phyloP scores from a whole-genome alignment of 2,113 vertebrate species.

The Tamias sibiricus region DNA sequence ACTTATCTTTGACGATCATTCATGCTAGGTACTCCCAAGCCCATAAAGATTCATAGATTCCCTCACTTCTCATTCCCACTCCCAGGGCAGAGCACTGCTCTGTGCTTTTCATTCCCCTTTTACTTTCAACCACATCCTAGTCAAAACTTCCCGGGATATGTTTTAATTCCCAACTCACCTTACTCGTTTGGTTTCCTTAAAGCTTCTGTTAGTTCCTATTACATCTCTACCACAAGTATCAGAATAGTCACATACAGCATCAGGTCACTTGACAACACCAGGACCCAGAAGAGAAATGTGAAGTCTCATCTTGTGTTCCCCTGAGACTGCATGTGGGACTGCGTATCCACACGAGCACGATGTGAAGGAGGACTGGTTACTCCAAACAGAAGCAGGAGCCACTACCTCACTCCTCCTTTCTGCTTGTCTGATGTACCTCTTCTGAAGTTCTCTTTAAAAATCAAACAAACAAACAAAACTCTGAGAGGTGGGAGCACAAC shows the following conservation, averaged over 20 bases:
- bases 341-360: not conserved
- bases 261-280: not conserved
- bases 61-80: not conserved
- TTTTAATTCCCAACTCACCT: not conserved
- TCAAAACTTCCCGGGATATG: not conserved
- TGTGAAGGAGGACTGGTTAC: not conserved
- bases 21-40: not conserved
- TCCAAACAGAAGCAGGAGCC: not conserved
- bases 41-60: not conserved
- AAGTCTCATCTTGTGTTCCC: not conserved
- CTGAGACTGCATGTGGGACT: not conserved
- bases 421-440: not conserved
- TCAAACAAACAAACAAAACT: not conserved
- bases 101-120: not conserved
- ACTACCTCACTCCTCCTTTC: not conserved
- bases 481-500: not conserved
- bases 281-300: not conserved
- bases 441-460: not conserved
- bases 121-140: not conserved
- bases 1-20: not conserved
- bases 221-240: not conserved
- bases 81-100: not conserved
- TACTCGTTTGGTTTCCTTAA: not conserved
- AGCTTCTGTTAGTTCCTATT: not conserved
- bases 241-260: not conserved